A percentile compares a stretch with the other conserved stretches of the same genome.
Conservation (phyloP, 1,140 invertebrate species). For the Aphis gossypii region DNA sequence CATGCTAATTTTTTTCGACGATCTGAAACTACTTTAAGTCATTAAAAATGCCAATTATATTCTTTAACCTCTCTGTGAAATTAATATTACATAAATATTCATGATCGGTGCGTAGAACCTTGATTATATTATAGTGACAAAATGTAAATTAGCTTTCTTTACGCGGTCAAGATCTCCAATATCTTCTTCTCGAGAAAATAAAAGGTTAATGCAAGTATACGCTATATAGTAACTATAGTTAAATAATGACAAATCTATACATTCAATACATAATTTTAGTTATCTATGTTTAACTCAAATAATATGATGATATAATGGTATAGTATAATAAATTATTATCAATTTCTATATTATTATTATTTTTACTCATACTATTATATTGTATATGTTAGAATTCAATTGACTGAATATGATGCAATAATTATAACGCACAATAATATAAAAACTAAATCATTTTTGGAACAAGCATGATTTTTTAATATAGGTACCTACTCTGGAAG, state of each 20-base stretch:
- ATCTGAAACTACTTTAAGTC: background rate
- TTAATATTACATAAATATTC: conserved; percentile 16
- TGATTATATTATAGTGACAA: background rate
- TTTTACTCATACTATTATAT: no score
- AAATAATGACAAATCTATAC: background rate
- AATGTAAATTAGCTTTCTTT: conserved; percentile 15
- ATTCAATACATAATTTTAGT: background rate
- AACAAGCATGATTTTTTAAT: background rate
- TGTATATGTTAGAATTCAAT: background rate
- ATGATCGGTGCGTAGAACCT: background rate
- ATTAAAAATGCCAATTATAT: background rate
- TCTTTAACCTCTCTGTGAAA: background rate
- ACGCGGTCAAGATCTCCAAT: background rate
- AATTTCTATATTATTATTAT: no score
- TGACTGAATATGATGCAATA: background rate
- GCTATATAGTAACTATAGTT: background rate
- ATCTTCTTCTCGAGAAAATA: background rate
- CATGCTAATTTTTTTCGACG: background rate
- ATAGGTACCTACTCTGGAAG: background rate
- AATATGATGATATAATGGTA: no score
- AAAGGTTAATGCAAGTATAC: background rate
- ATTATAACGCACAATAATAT: background rate
- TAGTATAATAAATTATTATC: no score
- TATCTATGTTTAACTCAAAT: no score
- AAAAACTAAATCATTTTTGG: no score